Evolutionary conservation across 2,113 vertebrate genomes (phyloP).

Genomic region (Zapus hudsonius): DNA sequence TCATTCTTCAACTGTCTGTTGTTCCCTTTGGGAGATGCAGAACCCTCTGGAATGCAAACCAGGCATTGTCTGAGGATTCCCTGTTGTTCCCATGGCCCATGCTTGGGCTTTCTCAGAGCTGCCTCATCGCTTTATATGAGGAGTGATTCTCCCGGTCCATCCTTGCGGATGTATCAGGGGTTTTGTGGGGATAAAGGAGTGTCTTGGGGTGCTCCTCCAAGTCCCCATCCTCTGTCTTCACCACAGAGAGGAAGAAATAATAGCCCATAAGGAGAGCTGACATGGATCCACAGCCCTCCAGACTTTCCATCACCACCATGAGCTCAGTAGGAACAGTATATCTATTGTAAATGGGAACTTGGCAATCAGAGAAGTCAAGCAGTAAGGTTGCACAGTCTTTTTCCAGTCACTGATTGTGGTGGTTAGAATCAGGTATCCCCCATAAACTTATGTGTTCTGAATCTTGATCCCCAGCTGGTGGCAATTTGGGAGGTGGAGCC

Average conservation of each 20-base stretch:
- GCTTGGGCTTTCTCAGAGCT: neutral
- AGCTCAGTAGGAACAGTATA: neutral
- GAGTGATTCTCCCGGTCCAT: neutral
- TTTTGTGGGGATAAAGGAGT: neutral
- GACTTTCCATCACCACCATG: neutral
- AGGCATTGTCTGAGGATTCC: neutral
- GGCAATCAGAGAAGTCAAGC: neutral
- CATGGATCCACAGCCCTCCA: rapidly evolving
- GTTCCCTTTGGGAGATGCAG: conserved; percentile 42
- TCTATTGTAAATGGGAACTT: neutral
- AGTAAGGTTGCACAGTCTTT: neutral
- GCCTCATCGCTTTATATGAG: rapidly evolving
- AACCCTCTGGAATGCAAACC: conserved; percentile 41
- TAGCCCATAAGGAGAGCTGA: neutral
- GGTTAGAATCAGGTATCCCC: too few relatives aligned
- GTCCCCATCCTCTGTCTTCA: neutral
- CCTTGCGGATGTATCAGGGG: neutral
- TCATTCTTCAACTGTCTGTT: too few relatives aligned
- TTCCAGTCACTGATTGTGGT: neutral
- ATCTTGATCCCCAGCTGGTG: too few relatives aligned
- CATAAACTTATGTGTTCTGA: neutral
- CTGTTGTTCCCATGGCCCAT: too few relatives aligned
- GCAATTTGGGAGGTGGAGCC: too few relatives aligned
- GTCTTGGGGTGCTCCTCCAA: neutral
- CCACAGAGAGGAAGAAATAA: neutral